Conservation (phyloP, 1,140 invertebrate species). For the Drosophila tani region DNA sequence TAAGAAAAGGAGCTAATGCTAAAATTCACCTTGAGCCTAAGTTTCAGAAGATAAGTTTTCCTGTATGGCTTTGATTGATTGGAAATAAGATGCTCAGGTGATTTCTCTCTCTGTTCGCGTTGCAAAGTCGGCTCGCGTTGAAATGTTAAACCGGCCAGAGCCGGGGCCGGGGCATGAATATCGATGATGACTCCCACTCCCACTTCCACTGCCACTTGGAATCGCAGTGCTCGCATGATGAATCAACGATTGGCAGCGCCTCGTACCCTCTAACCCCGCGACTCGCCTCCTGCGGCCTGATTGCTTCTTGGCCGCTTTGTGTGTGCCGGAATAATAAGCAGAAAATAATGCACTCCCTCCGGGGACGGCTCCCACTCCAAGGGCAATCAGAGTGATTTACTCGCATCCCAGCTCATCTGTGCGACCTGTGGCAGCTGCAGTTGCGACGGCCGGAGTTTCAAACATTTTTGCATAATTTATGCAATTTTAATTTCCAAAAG, state of each 20-base stretch:
- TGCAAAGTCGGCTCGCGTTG: slow-evolving; percentile 4
- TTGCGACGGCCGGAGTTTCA: slow-evolving; percentile 29
- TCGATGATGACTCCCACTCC: slow-evolving; percentile 53
- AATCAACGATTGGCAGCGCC: slow-evolving; percentile 46
- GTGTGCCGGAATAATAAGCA: slow-evolving; percentile 64
- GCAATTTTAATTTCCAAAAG: slow-evolving; percentile 60
- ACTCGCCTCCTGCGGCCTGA: slow-evolving; percentile 19
- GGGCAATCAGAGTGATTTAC: slow-evolving; percentile 70
- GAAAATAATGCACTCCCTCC: slow-evolving; percentile 71
- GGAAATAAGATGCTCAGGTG: background rate
- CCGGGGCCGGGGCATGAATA: slow-evolving; percentile 47
- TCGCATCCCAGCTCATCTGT: slow-evolving; percentile 46
- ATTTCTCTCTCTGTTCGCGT: slow-evolving; percentile 12
- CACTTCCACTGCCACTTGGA: background rate
- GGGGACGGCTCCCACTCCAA: slow-evolving; percentile 57
- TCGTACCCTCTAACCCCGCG: background rate
- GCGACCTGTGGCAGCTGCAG: slow-evolving; percentile 37
- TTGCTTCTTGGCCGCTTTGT: slow-evolving; percentile 45
- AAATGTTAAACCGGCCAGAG: slow-evolving; percentile 35
- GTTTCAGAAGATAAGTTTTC: too few species aligned
- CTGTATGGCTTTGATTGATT: too few species aligned
- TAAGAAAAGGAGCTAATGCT: too few species aligned
- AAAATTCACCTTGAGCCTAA: too few species aligned
- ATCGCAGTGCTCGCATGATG: slow-evolving; percentile 27
- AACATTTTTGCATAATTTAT: slow-evolving; percentile 62